These are phyloP conservation scores for Leucophora obtusa DNA, from an alignment of 2,888 invertebrate species.

Conservation along the genomic window DNA sequence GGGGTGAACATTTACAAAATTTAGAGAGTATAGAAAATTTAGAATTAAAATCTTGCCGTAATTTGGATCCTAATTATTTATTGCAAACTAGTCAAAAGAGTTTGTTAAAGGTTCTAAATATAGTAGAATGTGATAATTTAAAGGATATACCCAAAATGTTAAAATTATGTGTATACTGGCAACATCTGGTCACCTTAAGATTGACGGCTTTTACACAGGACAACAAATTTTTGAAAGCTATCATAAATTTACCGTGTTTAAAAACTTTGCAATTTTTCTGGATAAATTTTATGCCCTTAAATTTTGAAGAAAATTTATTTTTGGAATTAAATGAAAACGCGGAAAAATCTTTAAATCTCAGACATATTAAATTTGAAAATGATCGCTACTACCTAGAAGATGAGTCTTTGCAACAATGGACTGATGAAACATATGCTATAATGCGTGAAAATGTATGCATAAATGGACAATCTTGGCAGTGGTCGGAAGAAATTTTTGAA, in stretches of 20 bases:
- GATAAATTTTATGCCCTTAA: slow-evolving; percentile 56
- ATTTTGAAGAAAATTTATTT: slow-evolving; percentile 56
- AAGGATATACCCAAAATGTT: slow-evolving; percentile 53
- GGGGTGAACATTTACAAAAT: slow-evolving; percentile 58
- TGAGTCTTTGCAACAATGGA: slow-evolving; percentile 50
- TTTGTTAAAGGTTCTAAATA: slow-evolving; percentile 52
- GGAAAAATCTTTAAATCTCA: slow-evolving; percentile 31
- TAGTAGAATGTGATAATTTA: slow-evolving; percentile 58
- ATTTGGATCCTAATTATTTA: slow-evolving; percentile 51
- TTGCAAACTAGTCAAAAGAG: slow-evolving; percentile 28
- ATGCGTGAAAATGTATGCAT: slow-evolving; percentile 64
- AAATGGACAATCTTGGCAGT: slow-evolving; percentile 60
- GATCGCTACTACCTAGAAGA: slow-evolving; percentile 60
- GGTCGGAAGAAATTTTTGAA: slow-evolving; percentile 46
- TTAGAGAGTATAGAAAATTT: slow-evolving; percentile 58
- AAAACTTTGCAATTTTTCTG: slow-evolving; percentile 62
- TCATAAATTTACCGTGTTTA: slow-evolving; percentile 51
- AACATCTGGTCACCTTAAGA: slow-evolving; percentile 44
- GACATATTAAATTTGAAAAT: slow-evolving; percentile 53
- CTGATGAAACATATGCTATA: slow-evolving; percentile 52
- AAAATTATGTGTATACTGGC: slow-evolving; percentile 42
- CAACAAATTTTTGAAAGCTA: slow-evolving; percentile 34
- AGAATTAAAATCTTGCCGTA: slow-evolving; percentile 59
- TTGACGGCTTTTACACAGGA: slow-evolving; percentile 59
- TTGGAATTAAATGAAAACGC: slow-evolving; percentile 18